These are phyloP conservation scores for Plagodis pulveraria DNA, from an alignment of 2,888 invertebrate genomes.

Conservation along the genomic window DNA sequence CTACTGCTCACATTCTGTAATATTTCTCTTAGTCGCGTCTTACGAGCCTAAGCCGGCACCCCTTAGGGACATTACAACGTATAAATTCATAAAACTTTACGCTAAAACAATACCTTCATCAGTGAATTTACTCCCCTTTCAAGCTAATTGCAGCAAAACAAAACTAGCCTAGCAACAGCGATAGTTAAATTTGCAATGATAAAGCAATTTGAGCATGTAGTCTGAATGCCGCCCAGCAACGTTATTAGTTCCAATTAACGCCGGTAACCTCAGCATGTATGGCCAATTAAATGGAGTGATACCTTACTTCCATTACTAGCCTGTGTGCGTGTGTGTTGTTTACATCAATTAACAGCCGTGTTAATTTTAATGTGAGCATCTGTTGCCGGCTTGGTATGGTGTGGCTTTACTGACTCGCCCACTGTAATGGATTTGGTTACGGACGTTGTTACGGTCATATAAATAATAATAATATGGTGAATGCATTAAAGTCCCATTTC, in stretches of 20 bases:
- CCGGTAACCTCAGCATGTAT: slow-evolving; percentile 80
- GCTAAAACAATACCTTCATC: too few species aligned
- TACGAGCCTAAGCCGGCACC: too few species aligned
- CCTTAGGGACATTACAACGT: too few species aligned
- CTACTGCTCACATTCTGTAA: too few species aligned
- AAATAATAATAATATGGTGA: slow-evolving; percentile 1
- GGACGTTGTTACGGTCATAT: slow-evolving; percentile 2
- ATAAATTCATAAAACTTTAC: too few species aligned
- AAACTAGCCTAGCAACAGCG: slow-evolving; percentile 22
- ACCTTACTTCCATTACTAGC: slow-evolving; percentile 80
- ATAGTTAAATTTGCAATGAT: slow-evolving; percentile 48
- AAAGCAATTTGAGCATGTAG: slow-evolving; percentile 58
- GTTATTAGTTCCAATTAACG: slow-evolving; percentile 82
- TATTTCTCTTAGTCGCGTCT: too few species aligned
- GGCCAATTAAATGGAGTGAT: slow-evolving; percentile 83
- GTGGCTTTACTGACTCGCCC: slow-evolving; percentile 51
- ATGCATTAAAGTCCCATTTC: slow-evolving; percentile 10
- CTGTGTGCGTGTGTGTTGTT: slow-evolving; percentile 59
- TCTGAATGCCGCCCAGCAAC: slow-evolving; percentile 67
- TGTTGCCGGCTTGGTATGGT: slow-evolving; percentile 57
- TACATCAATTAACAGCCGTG: slow-evolving; percentile 79
- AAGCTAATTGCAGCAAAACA: slow-evolving; percentile 1
- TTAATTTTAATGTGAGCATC: slow-evolving; percentile 72
- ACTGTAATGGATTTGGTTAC: slow-evolving; percentile 26
- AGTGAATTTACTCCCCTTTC: slow-evolving; percentile 1